Conservation (phyloP, 2,113 vertebrate genomes). For the Nothoprocta pentlandii region DNA sequence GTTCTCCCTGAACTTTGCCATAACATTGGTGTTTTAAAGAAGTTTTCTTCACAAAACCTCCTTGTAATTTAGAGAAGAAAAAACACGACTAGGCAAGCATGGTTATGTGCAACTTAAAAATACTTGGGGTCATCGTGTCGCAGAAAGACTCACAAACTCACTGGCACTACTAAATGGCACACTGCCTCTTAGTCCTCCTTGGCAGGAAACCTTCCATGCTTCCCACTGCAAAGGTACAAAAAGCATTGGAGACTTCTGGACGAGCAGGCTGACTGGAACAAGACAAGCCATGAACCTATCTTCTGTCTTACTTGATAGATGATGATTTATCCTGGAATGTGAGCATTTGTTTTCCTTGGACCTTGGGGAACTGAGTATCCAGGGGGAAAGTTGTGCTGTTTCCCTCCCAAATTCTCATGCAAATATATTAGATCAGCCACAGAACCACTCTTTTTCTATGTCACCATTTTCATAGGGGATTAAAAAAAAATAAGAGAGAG, state of each 20-base stretch:
- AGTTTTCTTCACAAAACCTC: neutral
- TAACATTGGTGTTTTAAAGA: neutral
- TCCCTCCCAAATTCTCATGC: neutral
- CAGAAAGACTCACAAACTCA: neutral
- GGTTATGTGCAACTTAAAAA: neutral
- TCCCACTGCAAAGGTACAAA: neutral
- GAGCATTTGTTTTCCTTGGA: neutral
- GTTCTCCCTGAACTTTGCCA: neutral
- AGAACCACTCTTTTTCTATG: neutral
- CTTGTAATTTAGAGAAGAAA: neutral
- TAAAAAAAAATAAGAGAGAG: neutral
- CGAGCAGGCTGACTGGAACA: neutral
- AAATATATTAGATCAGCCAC: neutral
- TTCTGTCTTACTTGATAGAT: neutral
- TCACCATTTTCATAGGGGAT: neutral
- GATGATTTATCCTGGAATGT: neutral
- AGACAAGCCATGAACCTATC: neutral
- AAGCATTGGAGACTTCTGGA: neutral
- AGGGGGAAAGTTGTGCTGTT: neutral
- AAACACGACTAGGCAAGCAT: rapidly evolving
- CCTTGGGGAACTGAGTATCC: neutral
- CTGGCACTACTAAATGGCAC: neutral
- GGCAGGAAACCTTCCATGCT: no score
- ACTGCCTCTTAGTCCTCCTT: neutral
- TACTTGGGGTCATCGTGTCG: neutral